phyloP scores from a whole-genome alignment of 2,113 vertebrate genomes.

The Sterrhoptilus dennistouni region DNA sequence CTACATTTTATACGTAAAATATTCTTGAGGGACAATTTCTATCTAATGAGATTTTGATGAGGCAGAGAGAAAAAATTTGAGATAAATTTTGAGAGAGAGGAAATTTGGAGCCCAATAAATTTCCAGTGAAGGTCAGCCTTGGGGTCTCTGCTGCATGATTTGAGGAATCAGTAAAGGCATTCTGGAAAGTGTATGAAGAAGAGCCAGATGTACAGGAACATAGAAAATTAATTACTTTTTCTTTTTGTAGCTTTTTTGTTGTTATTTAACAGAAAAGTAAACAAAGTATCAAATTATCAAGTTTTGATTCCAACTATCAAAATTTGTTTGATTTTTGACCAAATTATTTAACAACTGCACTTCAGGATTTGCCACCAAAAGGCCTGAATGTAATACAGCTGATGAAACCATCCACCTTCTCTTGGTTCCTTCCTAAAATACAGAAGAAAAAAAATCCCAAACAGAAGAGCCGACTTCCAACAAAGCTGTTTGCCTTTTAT shows the following conservation, averaged over 20 bases:
- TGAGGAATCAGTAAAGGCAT: background rate
- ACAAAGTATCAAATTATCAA: background rate
- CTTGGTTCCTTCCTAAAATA: background rate
- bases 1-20: background rate
- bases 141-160: background rate
- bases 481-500: conserved; percentile 9
- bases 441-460: background rate
- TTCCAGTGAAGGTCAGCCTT: background rate
- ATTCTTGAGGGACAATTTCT: background rate
- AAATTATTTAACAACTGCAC: background rate
- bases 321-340: background rate
- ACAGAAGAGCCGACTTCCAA: background rate
- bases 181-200: background rate
- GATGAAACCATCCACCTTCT: background rate
- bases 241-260: background rate
- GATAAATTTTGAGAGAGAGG: background rate
- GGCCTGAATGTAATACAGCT: background rate
- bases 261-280: background rate
- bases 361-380: background rate
- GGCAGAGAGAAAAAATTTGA: background rate
- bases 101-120: background rate
- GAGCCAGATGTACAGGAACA: background rate
- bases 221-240: background rate
- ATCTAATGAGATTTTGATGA: background rate
- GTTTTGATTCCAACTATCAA: background rate